Base-by-base conservation (phyloP, 2,888 invertebrate genomes). In the Perizoma affinitatum region DNA sequence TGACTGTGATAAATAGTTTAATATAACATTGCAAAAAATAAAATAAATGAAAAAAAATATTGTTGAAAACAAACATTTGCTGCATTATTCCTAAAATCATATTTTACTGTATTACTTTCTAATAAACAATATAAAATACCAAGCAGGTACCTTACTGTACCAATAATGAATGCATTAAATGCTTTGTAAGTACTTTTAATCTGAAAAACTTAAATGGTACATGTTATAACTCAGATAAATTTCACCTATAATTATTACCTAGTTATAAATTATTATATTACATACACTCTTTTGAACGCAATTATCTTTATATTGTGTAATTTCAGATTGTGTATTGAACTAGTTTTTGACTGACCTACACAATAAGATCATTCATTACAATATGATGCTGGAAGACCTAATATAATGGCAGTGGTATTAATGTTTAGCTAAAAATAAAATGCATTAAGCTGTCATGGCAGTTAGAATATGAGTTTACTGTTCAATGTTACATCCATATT, bases 101-200 rank as follows among this genome's bases (percentile, higher is more conserved):
- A 44, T 7, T 44, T 44, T 22, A 10, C 4, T 2, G 4, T 0
- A n/a, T 42, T 42, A 7, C 6, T 11, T 4, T 22, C 22, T 6
- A 6, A 44, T 5, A 22, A 48, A 10, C 11, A 38, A 38, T 7
- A 48, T 11, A 48, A 48, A 11, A 48, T 38, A 38, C 35, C 46
- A 34, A 34, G 10, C 34, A 38, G 5, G 4, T 38, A 22, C 22
- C 22, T 22, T 22, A 22, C 22, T 22, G 11, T 38, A 38, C 7
- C 10, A 36, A 35, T 36, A 36, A 54, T 43, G 42, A 58, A 54
- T 49, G 65, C 65, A 69, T 66, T 67, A 58, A 51, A 67, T 67
- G 65, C 64, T 55, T 47, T 61, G 65, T 52, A 53, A 59, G 58
- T 65, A 54, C 5, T 49, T 50, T n/a, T n/a, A n/a, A 56, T 47